phyloP scores from a whole-genome alignment of 53 echinoderm and acorn worm species.

The Glandiceps talaboti region DNA sequence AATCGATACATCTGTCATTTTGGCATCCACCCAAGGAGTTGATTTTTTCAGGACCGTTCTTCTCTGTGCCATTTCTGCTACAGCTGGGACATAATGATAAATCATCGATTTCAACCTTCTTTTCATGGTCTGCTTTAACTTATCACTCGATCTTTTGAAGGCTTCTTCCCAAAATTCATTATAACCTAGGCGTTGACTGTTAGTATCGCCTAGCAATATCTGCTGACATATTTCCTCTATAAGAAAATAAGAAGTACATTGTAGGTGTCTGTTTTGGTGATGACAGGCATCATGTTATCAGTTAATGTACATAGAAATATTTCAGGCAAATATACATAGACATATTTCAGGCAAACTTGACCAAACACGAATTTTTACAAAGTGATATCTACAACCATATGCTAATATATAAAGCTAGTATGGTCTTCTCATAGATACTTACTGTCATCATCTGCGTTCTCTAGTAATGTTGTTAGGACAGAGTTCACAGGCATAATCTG shows the following conservation, averaged over 20 bases:
- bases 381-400: too few relatives aligned
- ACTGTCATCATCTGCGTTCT: neutral
- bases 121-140: neutral
- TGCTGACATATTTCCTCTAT: too few relatives aligned
- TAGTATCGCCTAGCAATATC: neutral
- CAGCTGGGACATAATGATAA: neutral
- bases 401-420: too few relatives aligned
- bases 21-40: neutral
- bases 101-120: neutral
- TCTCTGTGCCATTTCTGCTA: neutral
- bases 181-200: neutral
- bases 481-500: neutral
- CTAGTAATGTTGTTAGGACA: neutral
- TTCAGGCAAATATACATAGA: too few relatives aligned
- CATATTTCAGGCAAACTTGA: too few relatives aligned
- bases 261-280: too few relatives aligned
- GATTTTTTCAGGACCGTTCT: neutral
- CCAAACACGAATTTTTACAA: too few relatives aligned
- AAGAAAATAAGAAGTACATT: too few relatives aligned
- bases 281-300: too few relatives aligned
- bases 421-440: too few relatives aligned
- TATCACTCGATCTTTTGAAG: neutral
- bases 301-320: too few relatives aligned
- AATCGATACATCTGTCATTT: neutral
- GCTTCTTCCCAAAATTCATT: neutral